Percentiles rank a stretch among this genome's conserved stretches.
phyloP scores from a whole-genome alignment of 2,888 invertebrate species.

The Eristalinus aeneus region DNA sequence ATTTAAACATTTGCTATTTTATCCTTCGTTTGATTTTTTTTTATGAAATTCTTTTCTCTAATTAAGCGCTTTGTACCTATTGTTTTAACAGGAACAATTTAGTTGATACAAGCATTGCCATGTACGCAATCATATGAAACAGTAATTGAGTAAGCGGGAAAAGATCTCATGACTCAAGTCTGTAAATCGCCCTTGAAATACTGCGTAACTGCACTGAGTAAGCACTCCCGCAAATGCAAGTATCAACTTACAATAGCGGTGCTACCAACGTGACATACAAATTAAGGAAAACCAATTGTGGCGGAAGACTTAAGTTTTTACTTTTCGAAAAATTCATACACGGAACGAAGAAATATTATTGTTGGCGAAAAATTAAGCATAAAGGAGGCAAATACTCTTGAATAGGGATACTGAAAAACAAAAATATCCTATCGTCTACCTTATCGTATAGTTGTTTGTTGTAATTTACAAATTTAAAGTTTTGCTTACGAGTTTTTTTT shows the following conservation, averaged over 20 bases:
- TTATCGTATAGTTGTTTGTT: conserved; percentile 27
- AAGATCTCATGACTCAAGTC: too few relatives aligned
- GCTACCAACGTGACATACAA: too few relatives aligned
- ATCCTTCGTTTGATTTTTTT: conserved; percentile 12
- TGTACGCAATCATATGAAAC: background rate
- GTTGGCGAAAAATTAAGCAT: background rate
- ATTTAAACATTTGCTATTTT: background rate
- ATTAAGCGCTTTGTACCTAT: conserved; percentile 58
- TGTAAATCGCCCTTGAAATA: too few relatives aligned
- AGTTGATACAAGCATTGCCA: background rate
- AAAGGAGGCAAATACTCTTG: background rate
- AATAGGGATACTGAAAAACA: conserved; percentile 10
- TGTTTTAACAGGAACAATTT: conserved; percentile 53
- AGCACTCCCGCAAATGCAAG: too few relatives aligned
- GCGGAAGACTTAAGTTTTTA: conserved; percentile 65
- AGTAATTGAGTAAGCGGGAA: too few relatives aligned
- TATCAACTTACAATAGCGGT: too few relatives aligned
- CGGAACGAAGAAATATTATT: conserved; percentile 1
- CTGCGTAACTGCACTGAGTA: too few relatives aligned
- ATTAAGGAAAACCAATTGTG: background rate
- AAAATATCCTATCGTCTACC: conserved; percentile 7
- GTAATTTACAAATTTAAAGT: conserved; percentile 52
- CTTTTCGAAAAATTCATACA: conserved; percentile 4
- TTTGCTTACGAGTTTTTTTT: conserved; percentile 6
- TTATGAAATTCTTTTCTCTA: conserved; percentile 12